A percentile compares a stretch with the other conserved stretches of the same genome.
These are phyloP conservation scores for Coregonus suidteri DNA, from an alignment of 2,797 vertebrate species.

Conservation along the genomic window DNA sequence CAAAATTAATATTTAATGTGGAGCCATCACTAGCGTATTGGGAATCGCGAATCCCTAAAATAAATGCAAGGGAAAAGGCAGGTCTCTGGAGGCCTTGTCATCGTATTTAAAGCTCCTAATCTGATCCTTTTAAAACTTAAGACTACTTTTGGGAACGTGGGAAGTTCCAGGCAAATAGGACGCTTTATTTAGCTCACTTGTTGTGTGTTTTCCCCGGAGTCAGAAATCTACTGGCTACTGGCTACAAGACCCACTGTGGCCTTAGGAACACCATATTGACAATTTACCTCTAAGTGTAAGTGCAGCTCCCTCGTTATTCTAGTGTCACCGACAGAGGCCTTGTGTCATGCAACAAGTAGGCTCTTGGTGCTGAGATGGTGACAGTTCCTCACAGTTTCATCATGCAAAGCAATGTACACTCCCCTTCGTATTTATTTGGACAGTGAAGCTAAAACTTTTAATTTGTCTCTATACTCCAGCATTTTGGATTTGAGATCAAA, in stretches of 20 bases:
- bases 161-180: slow-evolving; percentile 49
- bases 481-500: no score
- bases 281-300: slow-evolving; percentile 19
- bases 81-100: slow-evolving; percentile 35
- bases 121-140: slow-evolving; percentile 47
- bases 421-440: no score
- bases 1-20: slow-evolving; percentile 69
- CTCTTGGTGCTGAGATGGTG: background rate
- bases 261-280: slow-evolving; percentile 28
- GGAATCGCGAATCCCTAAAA: slow-evolving; percentile 61
- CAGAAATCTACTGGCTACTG: slow-evolving; percentile 43
- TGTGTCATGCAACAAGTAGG: slow-evolving; percentile 32
- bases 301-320: slow-evolving; percentile 30
- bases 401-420: no score
- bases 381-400: background rate
- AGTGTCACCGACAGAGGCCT: slow-evolving; percentile 6
- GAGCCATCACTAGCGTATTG: slow-evolving; percentile 56
- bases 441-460: no score
- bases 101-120: slow-evolving; percentile 67
- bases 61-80: slow-evolving; percentile 60
- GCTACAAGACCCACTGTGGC: slow-evolving; percentile 34
- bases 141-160: slow-evolving; percentile 40
- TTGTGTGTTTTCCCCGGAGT: slow-evolving; percentile 31
- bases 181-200: slow-evolving; percentile 32
- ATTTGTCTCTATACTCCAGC: no score